Conservation (phyloP, 2,797 vertebrate genomes). For the Sciurus vulgaris region DNA sequence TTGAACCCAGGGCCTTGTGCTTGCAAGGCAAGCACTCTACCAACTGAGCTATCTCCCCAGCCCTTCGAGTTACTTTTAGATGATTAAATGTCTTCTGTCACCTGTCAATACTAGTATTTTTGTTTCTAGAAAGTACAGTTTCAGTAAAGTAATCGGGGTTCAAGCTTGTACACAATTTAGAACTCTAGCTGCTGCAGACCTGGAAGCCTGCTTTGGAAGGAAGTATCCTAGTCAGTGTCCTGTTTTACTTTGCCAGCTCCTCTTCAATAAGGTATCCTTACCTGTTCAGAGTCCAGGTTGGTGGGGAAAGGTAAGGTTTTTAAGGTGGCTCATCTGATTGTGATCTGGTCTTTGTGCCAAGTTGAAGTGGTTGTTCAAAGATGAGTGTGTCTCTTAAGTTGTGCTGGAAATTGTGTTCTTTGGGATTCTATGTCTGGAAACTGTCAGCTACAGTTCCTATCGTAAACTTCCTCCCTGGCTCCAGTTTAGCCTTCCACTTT, state of each 20-base stretch:
- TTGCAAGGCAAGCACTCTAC: too few relatives aligned
- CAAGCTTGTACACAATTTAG: neutral
- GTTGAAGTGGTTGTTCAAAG: neutral
- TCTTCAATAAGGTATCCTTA: neutral
- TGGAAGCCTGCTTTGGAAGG: slow-evolving; percentile 28
- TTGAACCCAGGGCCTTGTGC: too few relatives aligned
- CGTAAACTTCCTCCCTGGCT: neutral
- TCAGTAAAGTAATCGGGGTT: neutral
- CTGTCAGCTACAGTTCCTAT: neutral
- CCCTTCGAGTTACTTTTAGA: neutral
- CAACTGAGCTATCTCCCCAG: too few relatives aligned
- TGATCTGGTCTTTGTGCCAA: neutral
- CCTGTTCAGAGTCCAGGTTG: neutral
- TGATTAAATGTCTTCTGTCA: slow-evolving; percentile 20
- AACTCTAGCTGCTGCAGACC: neutral
- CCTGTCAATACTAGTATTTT: neutral
- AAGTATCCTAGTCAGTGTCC: neutral
- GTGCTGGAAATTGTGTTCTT: slow-evolving; percentile 35
- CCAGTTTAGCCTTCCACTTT: neutral
- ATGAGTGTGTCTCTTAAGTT: neutral
- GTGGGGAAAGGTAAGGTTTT: neutral
- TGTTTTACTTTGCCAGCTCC: neutral
- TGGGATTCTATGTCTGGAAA: neutral
- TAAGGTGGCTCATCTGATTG: neutral
- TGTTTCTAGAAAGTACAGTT: neutral